Evolutionary conservation across 2,113 vertebrate genomes (phyloP).

Genomic region (Dromaius novaehollandiae): DNA sequence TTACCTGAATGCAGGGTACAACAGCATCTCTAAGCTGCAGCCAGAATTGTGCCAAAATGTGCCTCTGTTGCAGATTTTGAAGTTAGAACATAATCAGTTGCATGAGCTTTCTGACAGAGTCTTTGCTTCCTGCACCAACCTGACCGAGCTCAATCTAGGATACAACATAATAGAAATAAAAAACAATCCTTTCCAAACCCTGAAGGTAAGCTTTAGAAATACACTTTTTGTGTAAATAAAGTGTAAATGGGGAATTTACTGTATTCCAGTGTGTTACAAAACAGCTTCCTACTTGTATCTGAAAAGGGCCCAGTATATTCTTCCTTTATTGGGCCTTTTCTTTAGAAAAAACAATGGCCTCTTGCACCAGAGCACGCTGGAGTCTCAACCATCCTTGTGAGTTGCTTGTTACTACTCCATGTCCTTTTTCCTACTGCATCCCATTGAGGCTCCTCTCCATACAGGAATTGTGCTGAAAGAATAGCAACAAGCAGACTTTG

Average conservation of each 20-base stretch:
- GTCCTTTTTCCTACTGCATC: not conserved
- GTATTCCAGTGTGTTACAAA: not conserved
- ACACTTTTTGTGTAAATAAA: not conserved
- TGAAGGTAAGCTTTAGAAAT: conserved; percentile 73
- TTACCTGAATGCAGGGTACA: conserved; percentile 82
- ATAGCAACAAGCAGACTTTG: not conserved
- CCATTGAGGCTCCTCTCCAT: not conserved
- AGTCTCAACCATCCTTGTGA: not conserved
- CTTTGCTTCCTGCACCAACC: conserved; percentile 76
- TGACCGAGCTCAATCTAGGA: conserved; percentile 79
- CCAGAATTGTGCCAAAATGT: conserved; percentile 78
- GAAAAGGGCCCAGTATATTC: not conserved
- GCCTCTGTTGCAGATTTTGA: conserved; percentile 77
- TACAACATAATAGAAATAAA: conserved; percentile 80
- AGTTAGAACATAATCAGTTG: conserved; percentile 85
- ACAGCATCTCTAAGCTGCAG: conserved; percentile 82
- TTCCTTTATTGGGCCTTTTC: not conserved
- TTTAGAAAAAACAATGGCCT: not conserved
- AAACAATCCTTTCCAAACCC: conserved; percentile 81
- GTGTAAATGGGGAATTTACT: not conserved
- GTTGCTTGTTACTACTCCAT: not conserved
- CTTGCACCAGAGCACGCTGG: not conserved
- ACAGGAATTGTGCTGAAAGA: not conserved
- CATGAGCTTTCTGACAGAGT: conserved; percentile 72
- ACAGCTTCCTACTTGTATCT: not conserved